phyloP scores from a whole-genome alignment of 1,140 invertebrate genomes.

The Euborellia annulipes region DNA sequence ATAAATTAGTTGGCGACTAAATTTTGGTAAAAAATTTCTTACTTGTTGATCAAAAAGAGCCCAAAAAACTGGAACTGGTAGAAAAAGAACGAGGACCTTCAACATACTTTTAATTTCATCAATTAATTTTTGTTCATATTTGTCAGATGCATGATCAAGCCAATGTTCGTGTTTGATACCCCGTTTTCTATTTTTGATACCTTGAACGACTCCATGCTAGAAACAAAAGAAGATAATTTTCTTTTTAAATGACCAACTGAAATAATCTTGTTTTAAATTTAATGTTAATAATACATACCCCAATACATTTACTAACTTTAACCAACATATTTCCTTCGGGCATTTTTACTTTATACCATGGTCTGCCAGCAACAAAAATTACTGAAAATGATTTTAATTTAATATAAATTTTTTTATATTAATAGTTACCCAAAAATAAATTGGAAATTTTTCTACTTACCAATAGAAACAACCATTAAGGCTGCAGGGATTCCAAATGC shows the following conservation, averaged over 20 bases:
- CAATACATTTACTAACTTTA: constrained; percentile 57
- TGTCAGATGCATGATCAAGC: constrained; percentile 59
- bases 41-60: constrained; percentile 71
- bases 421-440: too few relatives aligned
- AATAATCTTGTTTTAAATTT: too few relatives aligned
- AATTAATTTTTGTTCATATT: constrained; percentile 49
- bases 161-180: constrained; percentile 42
- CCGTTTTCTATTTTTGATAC: too few relatives aligned
- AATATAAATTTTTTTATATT: too few relatives aligned
- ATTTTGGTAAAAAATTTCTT: constrained; percentile 14
- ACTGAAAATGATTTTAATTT: constrained; percentile 41
- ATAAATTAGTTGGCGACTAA: too few relatives aligned
- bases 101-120: constrained; percentile 58
- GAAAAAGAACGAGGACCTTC: constrained; percentile 55
- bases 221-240: too few relatives aligned
- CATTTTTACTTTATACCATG: constrained; percentile 56
- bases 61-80: constrained; percentile 82
- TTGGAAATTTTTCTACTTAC: too few relatives aligned
- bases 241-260: too few relatives aligned
- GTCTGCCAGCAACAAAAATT: constrained; percentile 63
- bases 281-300: constrained; percentile 53
- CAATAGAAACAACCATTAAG: constrained; percentile 64
- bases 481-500: constrained; percentile 84
- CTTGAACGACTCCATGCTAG: constrained; percentile 16
- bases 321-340: constrained; percentile 71